Conservation (phyloP, 2,797 vertebrate species). For the Halcyon badia region DNA sequence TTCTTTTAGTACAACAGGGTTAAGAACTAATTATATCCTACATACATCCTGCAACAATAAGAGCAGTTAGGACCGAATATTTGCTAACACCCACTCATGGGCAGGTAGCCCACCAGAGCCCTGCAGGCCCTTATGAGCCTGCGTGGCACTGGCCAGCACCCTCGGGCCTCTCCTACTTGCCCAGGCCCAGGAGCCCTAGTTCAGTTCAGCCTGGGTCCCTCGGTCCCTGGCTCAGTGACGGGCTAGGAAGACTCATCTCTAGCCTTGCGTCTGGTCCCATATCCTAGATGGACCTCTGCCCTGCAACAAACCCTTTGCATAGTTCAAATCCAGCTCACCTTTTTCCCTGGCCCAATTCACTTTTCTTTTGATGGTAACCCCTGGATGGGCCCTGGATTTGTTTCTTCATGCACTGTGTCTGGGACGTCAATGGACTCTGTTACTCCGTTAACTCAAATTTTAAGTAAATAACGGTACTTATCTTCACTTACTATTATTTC, state of each 20-base stretch:
- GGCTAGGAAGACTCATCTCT: not conserved
- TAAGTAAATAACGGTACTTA: not conserved
- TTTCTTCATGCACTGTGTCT: not conserved
- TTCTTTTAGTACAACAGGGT: not conserved
- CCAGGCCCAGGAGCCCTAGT: not conserved
- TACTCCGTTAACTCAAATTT: not conserved
- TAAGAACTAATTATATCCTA: not conserved
- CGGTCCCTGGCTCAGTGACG: accelerated
- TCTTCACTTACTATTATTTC: not conserved
- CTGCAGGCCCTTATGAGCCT: not conserved
- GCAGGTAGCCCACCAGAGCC: no score
- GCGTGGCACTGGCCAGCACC: not conserved
- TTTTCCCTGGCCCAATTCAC: not conserved
- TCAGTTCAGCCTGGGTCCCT: not conserved
- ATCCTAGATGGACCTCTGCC: not conserved
- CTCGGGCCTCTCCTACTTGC: not conserved
- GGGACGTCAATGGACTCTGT: not conserved
- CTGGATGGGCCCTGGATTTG: not conserved
- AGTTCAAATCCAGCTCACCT: not conserved
- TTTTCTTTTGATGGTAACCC: not conserved
- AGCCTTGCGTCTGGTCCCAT: not conserved
- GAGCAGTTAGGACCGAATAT: not conserved
- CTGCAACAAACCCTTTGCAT: not conserved
- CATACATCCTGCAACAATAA: not conserved
- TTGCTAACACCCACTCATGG: not conserved